Base-by-base conservation (phyloP, 2,113 vertebrate species). In the Aphelocoma coerulescens region DNA sequence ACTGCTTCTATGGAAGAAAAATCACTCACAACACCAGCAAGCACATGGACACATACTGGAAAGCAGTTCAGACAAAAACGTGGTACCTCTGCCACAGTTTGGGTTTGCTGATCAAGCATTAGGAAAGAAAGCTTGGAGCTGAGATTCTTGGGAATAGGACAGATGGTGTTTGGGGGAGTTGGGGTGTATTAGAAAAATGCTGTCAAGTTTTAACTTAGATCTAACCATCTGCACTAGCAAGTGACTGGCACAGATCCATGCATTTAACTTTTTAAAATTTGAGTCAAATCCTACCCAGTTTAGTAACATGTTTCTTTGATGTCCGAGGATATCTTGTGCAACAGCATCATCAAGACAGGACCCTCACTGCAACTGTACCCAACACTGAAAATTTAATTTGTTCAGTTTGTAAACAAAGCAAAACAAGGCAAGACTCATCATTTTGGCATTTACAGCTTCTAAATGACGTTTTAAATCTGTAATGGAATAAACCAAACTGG, bases 161-260 rank as follows among this genome's bases (percentile, higher is more conserved):
- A 94, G 94, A 96, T 94, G 93, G 93, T 90, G 57, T 94, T 96
- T 93, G 91, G 73, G 68, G 69, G 95, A 95, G 93, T 89, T 87
- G 61, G 83, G 76, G 61, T 85, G 39, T 93, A 94, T 92, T 82
- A 93, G 91, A 91, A 26, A 96, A 95, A 94, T 6, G 79, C 90
- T 94, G 92, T 86, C 61, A 67, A 84, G 91, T 92, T 96, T 91
- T 87, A 95, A 95, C 93, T 95, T 85, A 75, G 80, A 43, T 89
- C 83, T 75, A 92, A 92, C 91, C 91, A 97, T 93, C 91, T 95
- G 94, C 76, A 81, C 93, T 93, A 92, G 80, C 86, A 87, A 97
- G 51, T 67, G 51, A 91, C 76, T 96, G 94, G 92, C 94, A 96
- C 5, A 2, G 79, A 85, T 68, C 80, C 93, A 94, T 41, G 86